Percentiles rank a stretch among this genome's conserved stretches.
phyloP scores from a whole-genome alignment of 1,140 invertebrate genomes.

The Homarus americanus region DNA sequence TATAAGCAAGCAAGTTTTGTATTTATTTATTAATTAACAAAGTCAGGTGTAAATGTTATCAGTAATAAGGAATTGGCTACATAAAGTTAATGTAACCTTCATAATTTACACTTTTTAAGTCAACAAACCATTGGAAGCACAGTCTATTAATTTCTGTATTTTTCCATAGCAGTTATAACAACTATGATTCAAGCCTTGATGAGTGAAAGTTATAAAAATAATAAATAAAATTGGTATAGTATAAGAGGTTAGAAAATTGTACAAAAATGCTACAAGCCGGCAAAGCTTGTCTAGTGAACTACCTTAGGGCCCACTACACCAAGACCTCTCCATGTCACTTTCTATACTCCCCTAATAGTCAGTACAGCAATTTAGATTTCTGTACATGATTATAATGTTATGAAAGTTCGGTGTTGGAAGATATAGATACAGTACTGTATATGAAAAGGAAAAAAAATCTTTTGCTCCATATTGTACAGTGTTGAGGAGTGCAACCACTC shows the following conservation, averaged over 20 bases:
- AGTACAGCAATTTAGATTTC: no score
- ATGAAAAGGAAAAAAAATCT: no score
- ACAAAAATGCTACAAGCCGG: not conserved
- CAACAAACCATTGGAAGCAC: constrained; percentile 9
- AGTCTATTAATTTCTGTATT: not conserved
- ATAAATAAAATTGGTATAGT: not conserved
- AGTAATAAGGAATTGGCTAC: not conserved
- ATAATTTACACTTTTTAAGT: not conserved
- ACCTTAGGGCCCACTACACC: no score
- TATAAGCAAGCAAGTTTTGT: not conserved
- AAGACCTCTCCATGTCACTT: no score
- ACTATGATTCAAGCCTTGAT: not conserved
- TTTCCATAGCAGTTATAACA: not conserved
- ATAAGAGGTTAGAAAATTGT: not conserved
- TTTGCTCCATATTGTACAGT: no score
- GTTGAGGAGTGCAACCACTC: no score
- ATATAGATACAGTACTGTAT: no score
- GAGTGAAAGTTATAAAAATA: not conserved
- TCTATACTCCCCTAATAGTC: no score
- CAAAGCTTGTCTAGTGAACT: not conserved
- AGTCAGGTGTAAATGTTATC: not conserved
- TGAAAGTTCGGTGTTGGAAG: no score
- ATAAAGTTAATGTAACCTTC: not conserved
- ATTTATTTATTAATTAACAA: constrained; percentile 12
- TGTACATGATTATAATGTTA: no score